These are phyloP conservation scores for Daphoenositta chrysoptera DNA, from an alignment of 2,113 vertebrate species.

Conservation along the genomic window DNA sequence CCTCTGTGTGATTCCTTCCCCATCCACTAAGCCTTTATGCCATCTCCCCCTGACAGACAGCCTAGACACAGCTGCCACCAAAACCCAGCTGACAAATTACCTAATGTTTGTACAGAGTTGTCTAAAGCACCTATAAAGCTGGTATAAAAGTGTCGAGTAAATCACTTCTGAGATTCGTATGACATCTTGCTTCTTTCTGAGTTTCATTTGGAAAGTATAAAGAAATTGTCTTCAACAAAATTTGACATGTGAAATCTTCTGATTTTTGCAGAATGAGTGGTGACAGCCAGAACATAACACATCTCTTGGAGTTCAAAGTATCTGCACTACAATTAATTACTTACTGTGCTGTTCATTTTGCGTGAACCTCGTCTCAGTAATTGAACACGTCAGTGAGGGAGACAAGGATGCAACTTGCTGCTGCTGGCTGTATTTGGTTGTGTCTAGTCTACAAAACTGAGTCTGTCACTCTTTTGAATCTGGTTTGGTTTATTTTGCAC, in stretches of 20 bases:
- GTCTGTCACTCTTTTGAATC: not conserved
- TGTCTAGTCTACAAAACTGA: not conserved
- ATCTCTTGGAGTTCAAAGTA: slow-evolving; percentile 5
- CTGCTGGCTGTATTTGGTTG: not conserved
- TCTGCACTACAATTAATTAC: slow-evolving; percentile 38
- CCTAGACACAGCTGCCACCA: not conserved
- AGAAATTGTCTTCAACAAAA: not conserved
- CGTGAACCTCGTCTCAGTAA: slow-evolving; percentile 6
- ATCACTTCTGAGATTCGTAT: not conserved
- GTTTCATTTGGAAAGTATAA: not conserved
- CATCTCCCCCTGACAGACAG: not conserved
- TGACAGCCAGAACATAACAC: not conserved
- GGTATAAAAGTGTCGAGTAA: not conserved
- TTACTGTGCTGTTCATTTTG: slow-evolving; percentile 12
- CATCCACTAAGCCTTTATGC: not conserved
- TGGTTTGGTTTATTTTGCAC: not conserved
- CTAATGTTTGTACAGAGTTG: not conserved
- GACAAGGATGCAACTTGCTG: not conserved
- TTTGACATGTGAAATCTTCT: not conserved
- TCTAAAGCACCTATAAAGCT: not conserved
- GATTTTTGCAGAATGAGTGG: not conserved
- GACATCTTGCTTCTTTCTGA: not conserved
- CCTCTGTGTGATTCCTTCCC: not conserved
- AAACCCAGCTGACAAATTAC: not conserved
- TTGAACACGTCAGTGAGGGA: not conserved